Conservation (phyloP, 2,797 vertebrate genomes). For the Momotus momota region DNA sequence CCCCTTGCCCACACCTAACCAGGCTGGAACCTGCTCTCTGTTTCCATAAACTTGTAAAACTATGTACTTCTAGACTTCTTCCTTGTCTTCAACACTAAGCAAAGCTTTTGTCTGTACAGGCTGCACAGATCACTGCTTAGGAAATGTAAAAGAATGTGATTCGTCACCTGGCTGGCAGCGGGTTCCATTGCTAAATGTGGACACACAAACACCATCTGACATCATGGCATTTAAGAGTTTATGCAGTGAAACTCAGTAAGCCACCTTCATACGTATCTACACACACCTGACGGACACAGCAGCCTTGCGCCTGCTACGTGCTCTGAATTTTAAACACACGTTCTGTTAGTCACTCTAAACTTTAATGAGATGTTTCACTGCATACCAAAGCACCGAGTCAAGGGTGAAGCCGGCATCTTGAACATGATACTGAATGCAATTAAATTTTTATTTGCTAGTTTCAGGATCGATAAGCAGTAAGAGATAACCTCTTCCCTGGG, state of each 20-base stretch:
- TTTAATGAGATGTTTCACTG: not conserved
- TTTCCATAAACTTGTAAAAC: not conserved
- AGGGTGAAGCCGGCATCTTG: not conserved
- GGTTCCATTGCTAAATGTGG: not conserved
- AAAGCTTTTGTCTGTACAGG: not conserved
- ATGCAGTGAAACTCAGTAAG: not conserved
- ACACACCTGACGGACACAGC: not conserved
- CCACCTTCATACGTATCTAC: not conserved
- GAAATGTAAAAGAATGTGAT: not conserved
- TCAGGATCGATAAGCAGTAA: not conserved
- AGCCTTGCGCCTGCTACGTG: too few species aligned
- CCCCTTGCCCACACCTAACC: not conserved
- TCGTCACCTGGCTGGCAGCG: not conserved
- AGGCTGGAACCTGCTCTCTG: not conserved
- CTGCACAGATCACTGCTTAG: not conserved
- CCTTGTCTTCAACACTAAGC: not conserved
- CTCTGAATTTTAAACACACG: not conserved
- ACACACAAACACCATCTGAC: not conserved
- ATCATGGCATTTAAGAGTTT: too few species aligned
- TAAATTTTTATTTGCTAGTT: not conserved
- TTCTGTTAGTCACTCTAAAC: not conserved
- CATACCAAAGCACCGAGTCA: not conserved
- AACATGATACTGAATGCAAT: not conserved
- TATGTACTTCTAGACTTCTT: not conserved
- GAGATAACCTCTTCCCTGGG: not conserved